Conservation (phyloP, 2,888 invertebrate genomes). For the Ophraella communa region DNA sequence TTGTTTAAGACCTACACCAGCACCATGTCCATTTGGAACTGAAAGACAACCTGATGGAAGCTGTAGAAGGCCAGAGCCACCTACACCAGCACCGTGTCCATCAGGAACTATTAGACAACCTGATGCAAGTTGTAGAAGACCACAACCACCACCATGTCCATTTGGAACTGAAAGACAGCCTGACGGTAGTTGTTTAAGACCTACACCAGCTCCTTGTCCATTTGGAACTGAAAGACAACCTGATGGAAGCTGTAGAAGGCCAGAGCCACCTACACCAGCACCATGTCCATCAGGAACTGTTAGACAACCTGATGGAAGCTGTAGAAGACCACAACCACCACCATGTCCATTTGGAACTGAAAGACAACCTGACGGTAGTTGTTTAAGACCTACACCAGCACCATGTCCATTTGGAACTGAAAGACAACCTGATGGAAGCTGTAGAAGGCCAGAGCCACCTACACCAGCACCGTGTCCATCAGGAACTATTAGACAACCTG, state of each 20-base stretch:
- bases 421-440: slow-evolving; percentile 26
- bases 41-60: slow-evolving; percentile 18
- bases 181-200: slow-evolving; percentile 26
- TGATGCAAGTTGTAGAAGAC: slow-evolving; percentile 23
- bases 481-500: slow-evolving; percentile 16
- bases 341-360: slow-evolving; percentile 37
- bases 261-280: slow-evolving; percentile 13
- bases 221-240: slow-evolving; percentile 20
- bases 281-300: slow-evolving; percentile 29
- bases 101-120: slow-evolving; percentile 10
- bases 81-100: slow-evolving; percentile 26
- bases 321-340: slow-evolving; percentile 16
- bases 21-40: slow-evolving; percentile 26
- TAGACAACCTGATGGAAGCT: slow-evolving; percentile 21
- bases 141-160: slow-evolving; percentile 27
- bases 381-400: slow-evolving; percentile 16
- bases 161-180: slow-evolving; percentile 23
- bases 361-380: slow-evolving; percentile 25
- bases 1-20: slow-evolving; percentile 19
- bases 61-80: slow-evolving; percentile 13
- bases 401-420: slow-evolving; percentile 38
- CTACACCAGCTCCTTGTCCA: slow-evolving; percentile 27
- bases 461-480: slow-evolving; percentile 27
- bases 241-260: slow-evolving; percentile 27
- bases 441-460: slow-evolving; percentile 14